Evolutionary conservation across 2,888 invertebrate species (phyloP).

Genomic region (Zootermopsis nevadensis): DNA sequence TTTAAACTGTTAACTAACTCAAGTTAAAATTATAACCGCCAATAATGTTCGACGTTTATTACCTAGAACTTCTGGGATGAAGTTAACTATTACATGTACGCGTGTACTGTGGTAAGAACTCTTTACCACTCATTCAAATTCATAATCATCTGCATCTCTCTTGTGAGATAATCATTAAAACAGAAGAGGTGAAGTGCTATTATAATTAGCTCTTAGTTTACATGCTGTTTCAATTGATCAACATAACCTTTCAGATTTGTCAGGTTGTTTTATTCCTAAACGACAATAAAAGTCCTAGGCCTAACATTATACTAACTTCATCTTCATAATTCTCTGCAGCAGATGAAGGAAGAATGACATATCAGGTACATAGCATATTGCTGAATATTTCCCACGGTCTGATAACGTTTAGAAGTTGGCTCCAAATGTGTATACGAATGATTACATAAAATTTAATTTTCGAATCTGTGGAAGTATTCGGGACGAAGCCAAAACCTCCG

Average conservation of each 20-base stretch:
- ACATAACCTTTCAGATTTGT: neutral
- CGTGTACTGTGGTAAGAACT: neutral
- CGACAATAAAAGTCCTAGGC: too few relatives aligned
- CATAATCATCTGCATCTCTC: neutral
- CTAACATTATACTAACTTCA: too few relatives aligned
- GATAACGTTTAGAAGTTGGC: too few relatives aligned
- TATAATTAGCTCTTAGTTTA: neutral
- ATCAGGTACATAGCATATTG: too few relatives aligned
- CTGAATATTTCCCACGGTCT: too few relatives aligned
- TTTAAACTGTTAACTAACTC: neutral
- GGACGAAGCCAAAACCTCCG: too few relatives aligned
- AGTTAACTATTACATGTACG: neutral
- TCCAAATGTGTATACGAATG: too few relatives aligned
- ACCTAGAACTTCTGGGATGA: neutral
- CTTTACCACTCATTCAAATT: neutral
- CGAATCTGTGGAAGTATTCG: too few relatives aligned
- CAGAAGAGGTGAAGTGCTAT: neutral
- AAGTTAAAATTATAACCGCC: conserved; percentile 13
- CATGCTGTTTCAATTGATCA: neutral
- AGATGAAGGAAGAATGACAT: too few relatives aligned
- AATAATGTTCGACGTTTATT: neutral
- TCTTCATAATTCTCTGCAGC: too few relatives aligned
- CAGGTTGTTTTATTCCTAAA: neutral
- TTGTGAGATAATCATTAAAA: neutral
- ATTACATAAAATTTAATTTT: too few relatives aligned